Conservation (phyloP, 2,888 invertebrate genomes). For the Pandemis heparana region DNA sequence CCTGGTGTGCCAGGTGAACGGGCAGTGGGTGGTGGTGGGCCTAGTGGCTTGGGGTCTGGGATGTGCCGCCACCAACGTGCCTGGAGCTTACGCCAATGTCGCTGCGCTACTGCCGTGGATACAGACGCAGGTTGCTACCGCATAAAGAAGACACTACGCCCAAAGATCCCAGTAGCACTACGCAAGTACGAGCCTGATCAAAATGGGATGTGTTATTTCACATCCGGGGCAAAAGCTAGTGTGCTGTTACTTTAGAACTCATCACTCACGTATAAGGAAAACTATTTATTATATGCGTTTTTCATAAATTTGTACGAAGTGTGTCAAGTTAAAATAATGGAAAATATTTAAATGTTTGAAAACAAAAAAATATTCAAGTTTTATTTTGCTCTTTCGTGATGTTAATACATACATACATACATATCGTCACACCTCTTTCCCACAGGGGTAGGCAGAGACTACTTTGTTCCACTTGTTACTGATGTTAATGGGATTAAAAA, state of each 20-base stretch:
- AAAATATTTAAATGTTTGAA: neutral
- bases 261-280: neutral
- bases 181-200: neutral
- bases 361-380: no score
- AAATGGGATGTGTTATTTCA: neutral
- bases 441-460: no score
- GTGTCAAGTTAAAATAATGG: neutral
- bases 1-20: slow-evolving; percentile 86
- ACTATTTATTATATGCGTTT: neutral
- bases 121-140: slow-evolving; percentile 77
- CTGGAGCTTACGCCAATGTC: slow-evolving; percentile 92
- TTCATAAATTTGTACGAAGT: no score
- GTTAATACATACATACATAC: no score
- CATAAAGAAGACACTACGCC: slow-evolving; percentile 48
- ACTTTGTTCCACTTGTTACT: no score
- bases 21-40: slow-evolving; percentile 87
- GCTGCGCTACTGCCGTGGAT: slow-evolving; percentile 89
- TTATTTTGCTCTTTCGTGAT: no score
- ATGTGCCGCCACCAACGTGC: slow-evolving; percentile 89
- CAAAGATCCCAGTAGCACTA: neutral
- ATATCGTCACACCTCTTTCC: no score
- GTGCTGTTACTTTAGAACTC: neutral
- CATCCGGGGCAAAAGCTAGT: neutral
- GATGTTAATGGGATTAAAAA: no score
- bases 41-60: slow-evolving; percentile 91